Evolutionary conservation across 64 coral and sea anemone genomes (phyloP).

Genomic region (Stylophora pistillata): DNA sequence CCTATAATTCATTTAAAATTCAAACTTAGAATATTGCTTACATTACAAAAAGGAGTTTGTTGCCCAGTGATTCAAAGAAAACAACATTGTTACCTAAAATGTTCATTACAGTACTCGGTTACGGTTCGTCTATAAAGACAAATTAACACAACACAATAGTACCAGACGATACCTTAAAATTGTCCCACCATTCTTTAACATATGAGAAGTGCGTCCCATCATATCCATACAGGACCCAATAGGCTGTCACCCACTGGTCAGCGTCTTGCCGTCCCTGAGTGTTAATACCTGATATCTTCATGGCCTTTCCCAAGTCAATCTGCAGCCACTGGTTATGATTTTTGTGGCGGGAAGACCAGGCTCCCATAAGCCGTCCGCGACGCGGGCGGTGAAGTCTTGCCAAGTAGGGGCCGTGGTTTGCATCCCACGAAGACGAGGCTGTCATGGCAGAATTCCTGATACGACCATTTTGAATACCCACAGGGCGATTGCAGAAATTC

Average conservation of each 20-base stretch:
- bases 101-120: no score
- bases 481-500: constrained; percentile 28
- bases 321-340: constrained; percentile 64
- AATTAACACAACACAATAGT: neutral
- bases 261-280: constrained; percentile 58
- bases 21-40: no score
- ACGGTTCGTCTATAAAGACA: neutral
- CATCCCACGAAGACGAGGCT: constrained; percentile 44
- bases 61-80: no score
- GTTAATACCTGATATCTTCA: constrained; percentile 21
- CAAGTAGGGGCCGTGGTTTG: constrained; percentile 38
- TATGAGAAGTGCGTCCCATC: constrained; percentile 38
- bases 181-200: constrained; percentile 57
- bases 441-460: constrained; percentile 58
- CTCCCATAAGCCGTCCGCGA: constrained; percentile 6
- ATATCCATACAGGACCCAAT: constrained; percentile 48
- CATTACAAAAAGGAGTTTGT: no score
- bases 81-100: no score
- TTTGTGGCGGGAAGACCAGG: constrained; percentile 39
- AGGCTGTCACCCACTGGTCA: constrained; percentile 63
- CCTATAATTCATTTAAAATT: no score
- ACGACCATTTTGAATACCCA: constrained; percentile 63
- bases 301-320: constrained; percentile 41
- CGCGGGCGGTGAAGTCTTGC: constrained; percentile 34
- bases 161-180: constrained; percentile 18